These are phyloP conservation scores for Hozukius guyotensis DNA, from an alignment of 2,797 vertebrate genomes.

Conservation along the genomic window DNA sequence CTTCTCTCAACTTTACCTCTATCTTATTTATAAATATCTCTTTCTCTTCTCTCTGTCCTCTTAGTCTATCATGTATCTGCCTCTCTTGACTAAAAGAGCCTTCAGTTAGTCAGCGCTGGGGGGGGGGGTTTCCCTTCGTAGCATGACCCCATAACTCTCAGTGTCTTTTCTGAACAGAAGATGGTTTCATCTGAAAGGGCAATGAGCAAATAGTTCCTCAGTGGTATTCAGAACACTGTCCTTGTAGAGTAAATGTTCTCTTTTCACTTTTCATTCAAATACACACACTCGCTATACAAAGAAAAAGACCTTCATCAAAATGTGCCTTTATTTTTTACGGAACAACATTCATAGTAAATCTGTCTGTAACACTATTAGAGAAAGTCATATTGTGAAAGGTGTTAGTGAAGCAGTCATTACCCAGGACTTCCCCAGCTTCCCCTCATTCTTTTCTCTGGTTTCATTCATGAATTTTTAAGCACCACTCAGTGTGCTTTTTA, in stretches of 20 bases:
- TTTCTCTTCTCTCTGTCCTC: neutral
- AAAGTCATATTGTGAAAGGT: neutral
- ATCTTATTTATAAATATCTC: neutral
- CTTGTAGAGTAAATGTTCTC: slow-evolving; percentile 7
- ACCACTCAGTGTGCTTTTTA: neutral
- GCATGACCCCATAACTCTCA: neutral
- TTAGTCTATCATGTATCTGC: slow-evolving; percentile 32
- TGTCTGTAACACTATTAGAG: neutral
- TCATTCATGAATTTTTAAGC: slow-evolving; percentile 16
- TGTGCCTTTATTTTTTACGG: neutral
- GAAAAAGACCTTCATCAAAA: neutral
- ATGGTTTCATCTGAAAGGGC: slow-evolving; percentile 12
- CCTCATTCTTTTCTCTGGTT: neutral
- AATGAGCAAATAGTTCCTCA: slow-evolving; percentile 22
- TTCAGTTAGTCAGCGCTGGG: slow-evolving; percentile 1
- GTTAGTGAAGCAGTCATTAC: neutral
- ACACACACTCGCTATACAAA: neutral
- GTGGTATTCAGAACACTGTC: slow-evolving; percentile 3
- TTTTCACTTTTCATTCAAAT: neutral
- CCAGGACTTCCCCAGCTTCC: neutral
- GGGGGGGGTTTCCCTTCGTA: slow-evolving; percentile 19
- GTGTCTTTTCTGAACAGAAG: slow-evolving; percentile 36
- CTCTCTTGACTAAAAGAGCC: slow-evolving; percentile 4
- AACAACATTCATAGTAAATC: neutral
- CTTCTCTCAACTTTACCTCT: slow-evolving; percentile 22